A percentile compares a stretch with the other conserved stretches of the same genome.
Conservation (phyloP, 2,888 invertebrate species). For the Leptinotarsa rubiginosa region DNA sequence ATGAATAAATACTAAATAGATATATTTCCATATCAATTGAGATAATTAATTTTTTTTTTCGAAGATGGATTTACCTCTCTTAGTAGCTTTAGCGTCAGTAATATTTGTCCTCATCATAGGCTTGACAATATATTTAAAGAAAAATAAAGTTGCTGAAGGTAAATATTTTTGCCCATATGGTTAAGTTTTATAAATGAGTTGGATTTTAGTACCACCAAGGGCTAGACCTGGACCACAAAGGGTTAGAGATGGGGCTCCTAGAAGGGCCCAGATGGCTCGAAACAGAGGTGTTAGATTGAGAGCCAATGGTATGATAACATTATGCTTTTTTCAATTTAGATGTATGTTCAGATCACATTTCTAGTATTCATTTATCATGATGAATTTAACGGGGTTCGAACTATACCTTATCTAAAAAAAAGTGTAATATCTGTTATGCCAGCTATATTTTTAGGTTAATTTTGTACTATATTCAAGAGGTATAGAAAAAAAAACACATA, state of each 20-base stretch:
- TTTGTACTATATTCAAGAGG: no score
- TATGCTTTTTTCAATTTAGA: no score
- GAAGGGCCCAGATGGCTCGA: conserved; percentile 79
- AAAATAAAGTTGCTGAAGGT: conserved; percentile 43
- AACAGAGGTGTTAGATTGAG: conserved; percentile 78
- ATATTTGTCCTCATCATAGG: conserved; percentile 63
- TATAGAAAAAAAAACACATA: no score
- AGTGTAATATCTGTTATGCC: no score
- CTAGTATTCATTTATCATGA: no score
- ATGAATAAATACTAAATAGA: no score
- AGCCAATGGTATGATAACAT: conserved; percentile 55
- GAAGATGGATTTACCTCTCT: conserved; percentile 66
- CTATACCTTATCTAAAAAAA: no score
- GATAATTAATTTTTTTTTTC: not conserved
- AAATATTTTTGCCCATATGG: conserved; percentile 30
- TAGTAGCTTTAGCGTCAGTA: conserved; percentile 65
- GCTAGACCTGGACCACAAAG: conserved; percentile 58
- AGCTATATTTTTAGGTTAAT: no score
- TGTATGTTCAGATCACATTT: no score
- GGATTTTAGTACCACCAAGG: conserved; percentile 45
- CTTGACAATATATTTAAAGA: conserved; percentile 62
- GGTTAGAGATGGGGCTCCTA: conserved; percentile 70
- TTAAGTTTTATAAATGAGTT: not conserved
- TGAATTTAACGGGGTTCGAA: no score
- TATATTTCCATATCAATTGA: no score